A percentile compares a stretch with the other conserved stretches of the same genome.
These are phyloP conservation scores for Pristionchus fissidentatus DNA, from an alignment of 2,888 invertebrate genomes.

Conservation along the genomic window DNA sequence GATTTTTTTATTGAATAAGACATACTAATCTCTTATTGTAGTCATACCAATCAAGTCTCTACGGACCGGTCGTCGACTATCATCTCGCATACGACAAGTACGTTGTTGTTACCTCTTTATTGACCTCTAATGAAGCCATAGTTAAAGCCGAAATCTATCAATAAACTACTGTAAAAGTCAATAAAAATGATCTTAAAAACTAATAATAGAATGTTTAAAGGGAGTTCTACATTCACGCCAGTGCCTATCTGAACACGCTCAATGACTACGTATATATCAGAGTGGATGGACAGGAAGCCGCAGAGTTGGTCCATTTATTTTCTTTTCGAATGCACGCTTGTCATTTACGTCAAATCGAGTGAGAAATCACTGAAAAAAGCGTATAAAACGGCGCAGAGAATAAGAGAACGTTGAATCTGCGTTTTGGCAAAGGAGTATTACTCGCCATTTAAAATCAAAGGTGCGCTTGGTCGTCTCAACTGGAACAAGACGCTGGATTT, in stretches of 20 bases:
- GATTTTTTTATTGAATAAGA: neutral
- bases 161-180: too few relatives aligned
- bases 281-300: neutral
- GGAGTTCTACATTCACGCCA: neutral
- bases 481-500: slow-evolving; percentile 15
- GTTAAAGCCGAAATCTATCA: too few relatives aligned
- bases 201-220: too few relatives aligned
- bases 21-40: neutral
- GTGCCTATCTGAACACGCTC: neutral
- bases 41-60: slow-evolving; percentile 8
- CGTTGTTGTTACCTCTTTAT: neutral
- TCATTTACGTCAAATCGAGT: too few relatives aligned
- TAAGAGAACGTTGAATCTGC: too few relatives aligned
- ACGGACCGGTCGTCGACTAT: neutral
- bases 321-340: neutral
- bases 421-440: neutral
- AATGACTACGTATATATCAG: neutral
- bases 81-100: neutral
- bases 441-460: neutral
- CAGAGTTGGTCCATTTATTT: neutral
- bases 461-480: neutral
- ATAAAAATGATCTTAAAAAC: too few relatives aligned
- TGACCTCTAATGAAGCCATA: too few relatives aligned
- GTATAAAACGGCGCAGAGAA: too few relatives aligned
- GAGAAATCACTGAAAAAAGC: too few relatives aligned